phyloP scores from a whole-genome alignment of 2,797 vertebrate species.

The Megalops cyprinoides region DNA sequence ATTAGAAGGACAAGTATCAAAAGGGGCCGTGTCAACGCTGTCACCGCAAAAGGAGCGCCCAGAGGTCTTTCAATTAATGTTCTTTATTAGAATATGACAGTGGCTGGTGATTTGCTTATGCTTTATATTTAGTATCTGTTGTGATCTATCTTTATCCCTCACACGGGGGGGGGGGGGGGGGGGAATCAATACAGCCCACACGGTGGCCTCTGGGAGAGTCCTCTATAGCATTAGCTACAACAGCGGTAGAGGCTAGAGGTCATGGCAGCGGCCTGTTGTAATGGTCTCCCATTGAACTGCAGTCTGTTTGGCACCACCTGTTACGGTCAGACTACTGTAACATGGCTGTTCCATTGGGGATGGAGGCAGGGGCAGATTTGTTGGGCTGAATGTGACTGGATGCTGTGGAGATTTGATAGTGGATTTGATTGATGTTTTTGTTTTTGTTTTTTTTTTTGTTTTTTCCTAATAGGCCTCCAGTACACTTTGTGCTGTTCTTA shows the following conservation, averaged over 20 bases:
- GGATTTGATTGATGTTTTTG: not conserved
- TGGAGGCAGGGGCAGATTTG: not conserved
- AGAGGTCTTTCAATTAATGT: not conserved
- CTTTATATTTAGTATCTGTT: conserved; percentile 59
- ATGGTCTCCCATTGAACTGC: not conserved
- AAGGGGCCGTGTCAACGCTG: conserved; percentile 27
- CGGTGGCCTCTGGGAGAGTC: conserved; percentile 40
- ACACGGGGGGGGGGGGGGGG: conserved; percentile 62
- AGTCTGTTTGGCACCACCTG: not conserved
- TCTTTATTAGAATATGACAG: conserved; percentile 31
- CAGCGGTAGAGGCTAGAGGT: not conserved
- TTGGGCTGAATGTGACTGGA: not conserved
- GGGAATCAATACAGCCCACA: conserved; percentile 63
- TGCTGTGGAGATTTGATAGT: not conserved
- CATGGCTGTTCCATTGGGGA: no score
- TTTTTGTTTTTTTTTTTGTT: no score
- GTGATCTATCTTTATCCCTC: conserved; percentile 62
- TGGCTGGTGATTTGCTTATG: conserved; percentile 51
- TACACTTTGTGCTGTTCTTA: not conserved
- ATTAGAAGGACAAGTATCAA: conserved; percentile 41
- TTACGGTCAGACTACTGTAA: not conserved
- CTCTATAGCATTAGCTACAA: not conserved
- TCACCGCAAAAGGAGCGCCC: conserved; percentile 33
- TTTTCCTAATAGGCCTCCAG: no score
- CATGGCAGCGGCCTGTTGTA: not conserved